phyloP scores from a whole-genome alignment of 2,888 invertebrate genomes.

The Andrena minutula region DNA sequence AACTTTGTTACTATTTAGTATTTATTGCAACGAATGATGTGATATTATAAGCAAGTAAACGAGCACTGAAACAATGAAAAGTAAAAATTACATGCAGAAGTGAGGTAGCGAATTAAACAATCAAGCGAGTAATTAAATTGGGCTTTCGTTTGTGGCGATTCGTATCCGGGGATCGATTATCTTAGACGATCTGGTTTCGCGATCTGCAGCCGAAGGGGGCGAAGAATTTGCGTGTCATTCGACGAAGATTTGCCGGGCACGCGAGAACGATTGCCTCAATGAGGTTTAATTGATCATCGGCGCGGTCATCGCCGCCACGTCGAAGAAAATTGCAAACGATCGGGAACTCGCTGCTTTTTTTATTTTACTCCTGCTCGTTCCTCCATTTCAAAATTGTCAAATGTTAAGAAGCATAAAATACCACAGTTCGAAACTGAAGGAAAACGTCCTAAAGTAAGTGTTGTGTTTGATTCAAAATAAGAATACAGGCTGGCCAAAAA shows the following conservation, averaged over 20 bases:
- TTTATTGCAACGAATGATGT: no score
- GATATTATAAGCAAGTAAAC: background rate
- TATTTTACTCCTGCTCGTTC: no score
- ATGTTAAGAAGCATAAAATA: no score
- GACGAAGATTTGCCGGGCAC: constrained; percentile 54
- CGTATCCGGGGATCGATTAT: constrained; percentile 13
- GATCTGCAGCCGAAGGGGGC: constrained; percentile 14
- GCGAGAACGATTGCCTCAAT: constrained; percentile 70
- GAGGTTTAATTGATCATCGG: constrained; percentile 67
- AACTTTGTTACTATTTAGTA: no score
- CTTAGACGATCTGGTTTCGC: background rate
- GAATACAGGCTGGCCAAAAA: no score
- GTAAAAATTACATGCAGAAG: background rate
- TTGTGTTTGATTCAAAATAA: no score
- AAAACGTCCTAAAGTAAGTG: no score
- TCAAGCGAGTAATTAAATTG: background rate
- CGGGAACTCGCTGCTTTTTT: constrained; percentile 18
- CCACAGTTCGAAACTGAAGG: no score
- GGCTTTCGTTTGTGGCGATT: no score
- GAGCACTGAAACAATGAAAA: background rate
- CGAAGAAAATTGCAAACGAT: constrained; percentile 36
- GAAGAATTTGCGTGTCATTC: constrained; percentile 58
- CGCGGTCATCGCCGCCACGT: constrained; percentile 27
- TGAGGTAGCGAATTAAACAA: background rate
- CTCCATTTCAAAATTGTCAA: no score